A percentile compares a stretch with the other conserved stretches of the same genome.
Conservation (phyloP, 2,888 invertebrate genomes). For the Cecidostiba fungosa region DNA sequence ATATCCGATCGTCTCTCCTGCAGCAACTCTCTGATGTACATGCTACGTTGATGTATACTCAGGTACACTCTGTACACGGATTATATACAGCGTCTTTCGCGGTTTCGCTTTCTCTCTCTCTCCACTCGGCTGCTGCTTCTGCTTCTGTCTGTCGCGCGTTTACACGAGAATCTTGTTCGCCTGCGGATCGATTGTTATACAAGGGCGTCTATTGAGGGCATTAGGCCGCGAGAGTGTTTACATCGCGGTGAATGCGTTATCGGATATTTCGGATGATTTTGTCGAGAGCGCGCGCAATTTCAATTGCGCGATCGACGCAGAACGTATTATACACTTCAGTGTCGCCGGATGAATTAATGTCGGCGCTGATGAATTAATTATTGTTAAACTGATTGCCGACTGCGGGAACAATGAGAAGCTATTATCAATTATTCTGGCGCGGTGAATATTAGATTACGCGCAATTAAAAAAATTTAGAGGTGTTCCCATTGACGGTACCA, state of each 20-base stretch:
- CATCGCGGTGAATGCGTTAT: not conserved
- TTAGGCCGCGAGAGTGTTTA: not conserved
- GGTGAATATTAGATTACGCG: too few relatives aligned
- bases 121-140: not conserved
- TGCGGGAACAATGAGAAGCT: not conserved
- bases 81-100: not conserved
- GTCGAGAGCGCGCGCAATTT: not conserved
- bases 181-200: not conserved
- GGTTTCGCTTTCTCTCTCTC: not conserved
- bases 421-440: not conserved
- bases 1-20: not conserved
- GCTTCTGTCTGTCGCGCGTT: not conserved
- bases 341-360: constrained; percentile 20
- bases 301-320: constrained; percentile 20
- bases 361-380: constrained; percentile 9
- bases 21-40: not conserved
- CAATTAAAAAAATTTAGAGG: too few relatives aligned
- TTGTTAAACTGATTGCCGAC: constrained; percentile 17
- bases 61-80: not conserved
- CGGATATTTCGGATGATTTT: constrained; percentile 20
- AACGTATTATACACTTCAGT: constrained; percentile 2
- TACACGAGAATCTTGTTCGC: not conserved
- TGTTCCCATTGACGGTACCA: too few relatives aligned
- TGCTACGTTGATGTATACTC: too few relatives aligned
- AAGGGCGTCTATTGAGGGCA: not conserved